Evolutionary conservation across 1,140 invertebrate genomes (phyloP).

Genomic region (Paraescarpia echinospica): DNA sequence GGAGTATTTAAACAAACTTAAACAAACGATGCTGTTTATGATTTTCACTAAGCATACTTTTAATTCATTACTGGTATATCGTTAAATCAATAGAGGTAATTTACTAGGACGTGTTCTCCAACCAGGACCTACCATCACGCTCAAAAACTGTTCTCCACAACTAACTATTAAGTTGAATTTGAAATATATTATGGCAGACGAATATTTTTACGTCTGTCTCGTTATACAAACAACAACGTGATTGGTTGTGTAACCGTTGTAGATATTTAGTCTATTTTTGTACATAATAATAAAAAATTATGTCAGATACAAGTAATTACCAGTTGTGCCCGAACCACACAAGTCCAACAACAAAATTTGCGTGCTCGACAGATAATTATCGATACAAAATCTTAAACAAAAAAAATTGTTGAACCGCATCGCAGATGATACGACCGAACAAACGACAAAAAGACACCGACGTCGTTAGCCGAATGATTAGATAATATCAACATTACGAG

Average conservation of each 20-base stretch:
- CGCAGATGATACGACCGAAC: not conserved
- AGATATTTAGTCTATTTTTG: not conserved
- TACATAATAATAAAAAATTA: too few species aligned
- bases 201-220: not conserved
- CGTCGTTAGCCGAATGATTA: not conserved
- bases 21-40: too few species aligned
- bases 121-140: not conserved
- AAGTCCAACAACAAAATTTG: too few species aligned
- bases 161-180: not conserved
- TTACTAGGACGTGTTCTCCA: not conserved
- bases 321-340: not conserved
- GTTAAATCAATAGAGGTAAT: not conserved
- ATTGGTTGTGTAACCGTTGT: not conserved
- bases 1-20: too few species aligned
- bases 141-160: not conserved
- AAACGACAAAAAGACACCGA: not conserved
- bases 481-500: not conserved
- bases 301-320: not conserved
- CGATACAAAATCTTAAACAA: not conserved
- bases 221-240: not conserved
- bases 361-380: too few species aligned
- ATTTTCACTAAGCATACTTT: too few species aligned
- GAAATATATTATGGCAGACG: not conserved
- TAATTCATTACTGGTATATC: too few species aligned
- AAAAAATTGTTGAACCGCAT: not conserved